A percentile compares a stretch with the other conserved stretches of the same genome.
Evolutionary conservation across 2,113 vertebrate genomes (phyloP).

Genomic region (Stigmatopora argus): DNA sequence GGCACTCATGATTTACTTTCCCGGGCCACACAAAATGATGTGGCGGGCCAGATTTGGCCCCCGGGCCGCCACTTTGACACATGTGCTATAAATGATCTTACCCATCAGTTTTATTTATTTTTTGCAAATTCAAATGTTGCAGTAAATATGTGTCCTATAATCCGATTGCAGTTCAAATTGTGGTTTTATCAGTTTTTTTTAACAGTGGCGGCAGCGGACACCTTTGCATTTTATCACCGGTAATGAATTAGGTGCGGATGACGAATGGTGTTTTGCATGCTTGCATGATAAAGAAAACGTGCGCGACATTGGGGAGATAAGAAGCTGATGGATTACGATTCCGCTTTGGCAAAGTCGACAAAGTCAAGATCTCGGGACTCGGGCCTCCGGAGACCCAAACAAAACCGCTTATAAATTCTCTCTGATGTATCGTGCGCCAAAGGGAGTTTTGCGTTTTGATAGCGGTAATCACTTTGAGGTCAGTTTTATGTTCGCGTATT

Average conservation of each 20-base stretch:
- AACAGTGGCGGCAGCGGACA: slow-evolving; percentile 15
- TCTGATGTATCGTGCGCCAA: slow-evolving; percentile 15
- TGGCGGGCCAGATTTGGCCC: too few relatives aligned
- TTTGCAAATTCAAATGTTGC: background rate
- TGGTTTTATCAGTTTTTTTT: slow-evolving; percentile 51
- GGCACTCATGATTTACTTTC: too few relatives aligned
- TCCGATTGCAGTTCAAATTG: slow-evolving; percentile 48
- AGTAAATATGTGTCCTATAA: slow-evolving; percentile 49
- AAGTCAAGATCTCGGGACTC: slow-evolving; percentile 38
- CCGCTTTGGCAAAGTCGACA: slow-evolving; percentile 65
- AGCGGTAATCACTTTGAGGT: slow-evolving; percentile 21
- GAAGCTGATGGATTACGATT: slow-evolving; percentile 66
- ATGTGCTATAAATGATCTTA: too few relatives aligned
- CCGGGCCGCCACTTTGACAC: too few relatives aligned
- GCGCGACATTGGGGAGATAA: slow-evolving; percentile 66
- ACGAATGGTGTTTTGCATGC: slow-evolving; percentile 76
- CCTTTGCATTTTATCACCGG: slow-evolving; percentile 69
- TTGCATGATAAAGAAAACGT: slow-evolving; percentile 73
- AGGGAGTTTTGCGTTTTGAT: slow-evolving; percentile 25
- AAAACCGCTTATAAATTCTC: slow-evolving; percentile 39
- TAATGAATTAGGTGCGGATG: slow-evolving; percentile 65
- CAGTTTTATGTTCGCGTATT: slow-evolving; percentile 19
- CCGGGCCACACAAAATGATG: too few relatives aligned
- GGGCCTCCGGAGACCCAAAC: slow-evolving; percentile 12
- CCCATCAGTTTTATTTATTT: background rate